Conservation (phyloP, 2,888 invertebrate species). For the Ichneumon xanthorius region DNA sequence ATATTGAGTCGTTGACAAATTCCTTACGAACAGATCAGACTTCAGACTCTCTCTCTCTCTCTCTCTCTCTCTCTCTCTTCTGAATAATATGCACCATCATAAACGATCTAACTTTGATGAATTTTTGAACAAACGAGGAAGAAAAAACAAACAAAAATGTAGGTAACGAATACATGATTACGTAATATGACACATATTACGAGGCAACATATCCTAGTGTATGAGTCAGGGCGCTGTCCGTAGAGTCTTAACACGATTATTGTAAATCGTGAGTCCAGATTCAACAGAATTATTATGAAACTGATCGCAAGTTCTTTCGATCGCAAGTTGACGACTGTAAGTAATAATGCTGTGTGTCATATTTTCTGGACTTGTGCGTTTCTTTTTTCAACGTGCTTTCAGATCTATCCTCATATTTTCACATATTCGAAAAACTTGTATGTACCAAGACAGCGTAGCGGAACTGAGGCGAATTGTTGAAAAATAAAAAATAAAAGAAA, state of each 20-base stretch:
- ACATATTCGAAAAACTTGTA: conserved; percentile 54
- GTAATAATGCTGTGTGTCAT: conserved; percentile 12
- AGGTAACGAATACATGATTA: conserved; percentile 73
- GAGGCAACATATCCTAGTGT: conserved; percentile 84
- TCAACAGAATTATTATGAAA: neutral
- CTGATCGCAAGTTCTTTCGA: neutral
- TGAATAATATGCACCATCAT: conserved; percentile 80
- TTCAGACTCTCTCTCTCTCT: too few relatives aligned
- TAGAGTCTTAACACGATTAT: conserved; percentile 62
- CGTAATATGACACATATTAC: conserved; percentile 81
- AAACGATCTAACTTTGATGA: conserved; percentile 67
- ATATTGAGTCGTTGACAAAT: conserved; percentile 48
- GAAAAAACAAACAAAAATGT: conserved; percentile 66
- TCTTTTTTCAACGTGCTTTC: conserved; percentile 56
- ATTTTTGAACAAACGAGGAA: conserved; percentile 69
- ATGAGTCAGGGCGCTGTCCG: conserved; percentile 76
- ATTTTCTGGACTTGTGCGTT: conserved; percentile 23
- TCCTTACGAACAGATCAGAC: conserved; percentile 54
- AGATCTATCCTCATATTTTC: conserved; percentile 54
- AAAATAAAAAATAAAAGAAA: conserved; percentile 63
- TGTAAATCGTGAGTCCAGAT: conserved; percentile 47
- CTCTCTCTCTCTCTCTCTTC: conserved; percentile 66
- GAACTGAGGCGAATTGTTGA: conserved; percentile 73
- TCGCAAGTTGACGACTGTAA: neutral
- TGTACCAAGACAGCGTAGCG: conserved; percentile 70